Conservation (phyloP, 2,888 invertebrate species). For the Caenorhabditis sp. region DNA sequence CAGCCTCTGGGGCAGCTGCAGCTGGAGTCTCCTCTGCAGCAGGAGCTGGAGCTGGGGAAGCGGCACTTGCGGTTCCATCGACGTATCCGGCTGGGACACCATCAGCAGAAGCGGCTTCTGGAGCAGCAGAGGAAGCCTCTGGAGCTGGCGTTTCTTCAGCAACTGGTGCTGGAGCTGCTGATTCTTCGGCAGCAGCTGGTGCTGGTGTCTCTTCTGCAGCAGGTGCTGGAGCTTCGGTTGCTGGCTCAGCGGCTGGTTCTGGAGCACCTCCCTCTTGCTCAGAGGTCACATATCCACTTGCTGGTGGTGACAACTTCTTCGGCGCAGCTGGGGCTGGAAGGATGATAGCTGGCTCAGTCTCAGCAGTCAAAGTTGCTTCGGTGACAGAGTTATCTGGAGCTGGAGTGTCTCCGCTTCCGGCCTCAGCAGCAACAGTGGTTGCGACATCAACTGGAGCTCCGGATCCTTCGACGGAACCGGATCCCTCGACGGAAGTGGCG, state of each 20-base stretch:
- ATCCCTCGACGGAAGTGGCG: constrained; percentile 40
- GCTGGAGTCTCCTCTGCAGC: constrained; percentile 37
- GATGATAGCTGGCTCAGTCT: constrained; percentile 54
- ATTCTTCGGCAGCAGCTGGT: constrained; percentile 4
- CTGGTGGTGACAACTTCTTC: constrained; percentile 53
- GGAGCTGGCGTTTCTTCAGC: constrained; percentile 14
- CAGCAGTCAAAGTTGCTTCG: constrained; percentile 41
- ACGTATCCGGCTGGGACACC: constrained; percentile 35
- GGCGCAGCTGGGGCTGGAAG: constrained; percentile 46
- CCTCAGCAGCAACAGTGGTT: constrained; percentile 26
- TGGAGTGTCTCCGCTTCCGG: constrained; percentile 28
- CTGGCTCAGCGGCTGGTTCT: constrained; percentile 17
- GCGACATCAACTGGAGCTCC: constrained; percentile 39
- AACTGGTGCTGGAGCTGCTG: constrained; percentile 1
- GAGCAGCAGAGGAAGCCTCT: constrained; percentile 13
- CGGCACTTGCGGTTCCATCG: constrained; percentile 42
- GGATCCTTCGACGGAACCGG: constrained; percentile 46
- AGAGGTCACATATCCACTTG: constrained; percentile 58
- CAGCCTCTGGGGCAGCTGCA: constrained; percentile 12
- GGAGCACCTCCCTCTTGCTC: constrained; percentile 21
- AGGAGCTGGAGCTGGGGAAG: constrained; percentile 30
- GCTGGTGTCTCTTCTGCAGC: constrained; percentile 23
- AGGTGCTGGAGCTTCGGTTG: constrained; percentile 18
- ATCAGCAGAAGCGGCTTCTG: constrained; percentile 22
- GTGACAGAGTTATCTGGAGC: constrained; percentile 35